phyloP scores from a whole-genome alignment of 2,888 invertebrate species.

The Melanostoma scalare region DNA sequence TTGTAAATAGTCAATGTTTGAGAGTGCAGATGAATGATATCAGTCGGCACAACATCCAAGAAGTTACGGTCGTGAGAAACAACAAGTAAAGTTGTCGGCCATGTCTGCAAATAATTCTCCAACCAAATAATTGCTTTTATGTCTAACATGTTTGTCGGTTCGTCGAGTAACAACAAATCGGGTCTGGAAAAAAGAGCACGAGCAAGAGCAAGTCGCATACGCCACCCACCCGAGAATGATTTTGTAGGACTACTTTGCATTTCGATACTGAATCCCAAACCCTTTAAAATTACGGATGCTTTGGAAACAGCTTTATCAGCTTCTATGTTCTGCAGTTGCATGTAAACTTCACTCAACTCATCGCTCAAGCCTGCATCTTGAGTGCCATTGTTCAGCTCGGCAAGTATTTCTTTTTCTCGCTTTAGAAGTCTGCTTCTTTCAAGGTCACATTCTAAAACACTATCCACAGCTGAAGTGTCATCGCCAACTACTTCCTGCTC shows the following conservation, averaged over 20 bases:
- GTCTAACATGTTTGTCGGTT: slow-evolving; percentile 99
- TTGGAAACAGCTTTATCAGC: slow-evolving; percentile 97
- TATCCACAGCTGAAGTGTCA: slow-evolving; percentile 95
- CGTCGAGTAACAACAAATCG: slow-evolving; percentile 96
- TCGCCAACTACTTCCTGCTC: slow-evolving; percentile 99
- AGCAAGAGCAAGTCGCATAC: slow-evolving; percentile 98
- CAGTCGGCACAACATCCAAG: slow-evolving; percentile 98
- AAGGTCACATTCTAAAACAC: slow-evolving; percentile 96
- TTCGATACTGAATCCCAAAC: slow-evolving; percentile 95
- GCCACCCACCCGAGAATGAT: slow-evolving; percentile 99
- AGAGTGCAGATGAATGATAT: slow-evolving; percentile 96
- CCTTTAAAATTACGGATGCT: slow-evolving; percentile 96
- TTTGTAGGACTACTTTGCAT: slow-evolving; percentile 94
- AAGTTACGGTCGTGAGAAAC: slow-evolving; percentile 99
- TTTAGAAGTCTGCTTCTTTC: slow-evolving; percentile 89
- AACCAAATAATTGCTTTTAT: slow-evolving; percentile 99
- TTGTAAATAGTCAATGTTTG: slow-evolving; percentile 94
- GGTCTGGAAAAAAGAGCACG: slow-evolving; percentile 97
- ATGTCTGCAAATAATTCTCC: slow-evolving; percentile 97
- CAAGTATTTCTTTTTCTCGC: slow-evolving; percentile 92
- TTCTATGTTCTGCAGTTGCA: slow-evolving; percentile 93
- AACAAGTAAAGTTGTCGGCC: slow-evolving; percentile 97
- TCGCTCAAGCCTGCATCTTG: slow-evolving; percentile 78
- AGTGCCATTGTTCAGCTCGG: slow-evolving; percentile 88
- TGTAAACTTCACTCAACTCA: slow-evolving; percentile 91